phyloP scores from a whole-genome alignment of 1,140 invertebrate species.

The Caenorhabditis briggsae region DNA sequence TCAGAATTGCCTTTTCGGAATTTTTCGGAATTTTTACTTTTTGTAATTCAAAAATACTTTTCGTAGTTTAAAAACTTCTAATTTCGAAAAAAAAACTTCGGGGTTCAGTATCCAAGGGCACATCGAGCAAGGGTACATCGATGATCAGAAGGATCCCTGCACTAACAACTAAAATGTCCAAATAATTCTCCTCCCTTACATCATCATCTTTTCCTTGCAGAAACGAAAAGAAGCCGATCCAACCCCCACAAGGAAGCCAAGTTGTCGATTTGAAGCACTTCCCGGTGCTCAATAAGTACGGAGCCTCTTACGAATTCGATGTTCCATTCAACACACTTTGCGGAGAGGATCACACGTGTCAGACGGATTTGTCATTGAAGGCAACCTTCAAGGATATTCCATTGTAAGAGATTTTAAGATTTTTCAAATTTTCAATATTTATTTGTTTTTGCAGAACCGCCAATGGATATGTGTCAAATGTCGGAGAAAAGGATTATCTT shows the following conservation, averaged over 20 bases:
- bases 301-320: conserved; percentile 61
- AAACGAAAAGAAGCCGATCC: conserved; percentile 62
- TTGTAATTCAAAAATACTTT: no score
- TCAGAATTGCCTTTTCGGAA: no score
- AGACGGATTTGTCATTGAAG: conserved; percentile 62
- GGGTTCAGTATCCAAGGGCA: no score
- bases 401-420: neutral
- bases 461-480: conserved; percentile 62
- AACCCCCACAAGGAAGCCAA: conserved; percentile 53
- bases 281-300: conserved; percentile 59
- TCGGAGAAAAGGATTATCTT: conserved; percentile 65
- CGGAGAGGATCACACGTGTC: conserved; percentile 63
- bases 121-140: no score
- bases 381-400: conserved; percentile 59
- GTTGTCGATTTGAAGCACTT: conserved; percentile 60
- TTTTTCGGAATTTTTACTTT: no score
- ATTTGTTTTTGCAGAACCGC: conserved; percentile 34
- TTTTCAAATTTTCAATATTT: neutral
- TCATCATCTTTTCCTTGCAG: conserved; percentile 1
- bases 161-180: neutral
- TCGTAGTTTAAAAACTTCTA: no score
- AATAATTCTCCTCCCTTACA: neutral
- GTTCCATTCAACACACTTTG: conserved; percentile 65
- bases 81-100: no score
- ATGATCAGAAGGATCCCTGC: no score